A percentile compares a stretch with the other conserved stretches of the same genome.
These are phyloP conservation scores for Portunus trituberculatus DNA, from an alignment of 1,140 invertebrate species.

Conservation along the genomic window DNA sequence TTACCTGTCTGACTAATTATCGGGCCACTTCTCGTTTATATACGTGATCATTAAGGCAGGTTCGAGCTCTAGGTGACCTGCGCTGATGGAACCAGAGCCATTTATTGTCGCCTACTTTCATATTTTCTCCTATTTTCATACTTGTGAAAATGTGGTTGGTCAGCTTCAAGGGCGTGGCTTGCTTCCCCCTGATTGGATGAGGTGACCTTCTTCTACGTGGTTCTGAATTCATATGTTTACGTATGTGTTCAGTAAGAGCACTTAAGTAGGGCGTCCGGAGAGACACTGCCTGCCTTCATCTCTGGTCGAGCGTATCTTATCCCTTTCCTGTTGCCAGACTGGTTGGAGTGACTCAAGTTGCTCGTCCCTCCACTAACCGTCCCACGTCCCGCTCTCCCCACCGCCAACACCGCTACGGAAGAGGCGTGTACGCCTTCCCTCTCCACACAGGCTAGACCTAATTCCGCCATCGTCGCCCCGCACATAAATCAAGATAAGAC, in stretches of 20 bases:
- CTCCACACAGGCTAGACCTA: neutral
- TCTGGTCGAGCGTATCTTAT: neutral
- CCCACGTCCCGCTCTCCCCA: neutral
- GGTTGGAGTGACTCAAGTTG: neutral
- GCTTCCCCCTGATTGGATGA: no score
- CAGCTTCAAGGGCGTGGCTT: no score
- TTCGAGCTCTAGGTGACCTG: neutral
- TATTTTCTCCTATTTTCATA: neutral
- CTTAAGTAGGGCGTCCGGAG: neutral
- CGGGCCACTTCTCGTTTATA: neutral
- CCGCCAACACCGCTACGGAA: neutral
- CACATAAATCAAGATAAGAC: constrained; percentile 60
- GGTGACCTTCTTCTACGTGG: neutral
- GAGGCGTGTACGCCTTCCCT: neutral
- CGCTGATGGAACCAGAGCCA: neutral
- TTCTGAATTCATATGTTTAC: neutral
- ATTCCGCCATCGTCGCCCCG: neutral
- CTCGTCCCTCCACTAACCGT: neutral
- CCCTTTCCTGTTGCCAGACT: neutral
- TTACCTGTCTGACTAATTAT: constrained; percentile 13
- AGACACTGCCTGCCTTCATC: neutral
- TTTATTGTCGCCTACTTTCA: neutral
- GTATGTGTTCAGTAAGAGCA: neutral
- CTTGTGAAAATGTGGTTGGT: neutral
- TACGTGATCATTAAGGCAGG: neutral